Percentiles rank a stretch among this genome's conserved stretches.
phyloP scores from a whole-genome alignment of 2,797 vertebrate genomes.

The Oreonectes daqikongensis region DNA sequence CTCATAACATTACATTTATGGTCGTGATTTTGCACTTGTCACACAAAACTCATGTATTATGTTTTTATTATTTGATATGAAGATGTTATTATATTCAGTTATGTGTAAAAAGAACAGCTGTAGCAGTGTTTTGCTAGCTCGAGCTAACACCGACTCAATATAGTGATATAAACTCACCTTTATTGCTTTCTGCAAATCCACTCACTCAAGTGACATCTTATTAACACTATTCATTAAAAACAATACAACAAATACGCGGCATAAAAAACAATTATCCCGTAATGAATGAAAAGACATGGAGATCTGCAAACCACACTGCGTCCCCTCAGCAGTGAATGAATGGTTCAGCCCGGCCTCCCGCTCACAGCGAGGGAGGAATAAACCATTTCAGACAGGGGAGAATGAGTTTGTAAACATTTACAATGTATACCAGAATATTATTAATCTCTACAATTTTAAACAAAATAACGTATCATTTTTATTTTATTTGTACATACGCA shows the following conservation, averaged over 20 bases:
- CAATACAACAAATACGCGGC: background rate
- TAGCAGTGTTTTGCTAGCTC: conserved; percentile 34
- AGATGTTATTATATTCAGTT: background rate
- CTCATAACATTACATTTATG: background rate
- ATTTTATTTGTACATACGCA: accelerated
- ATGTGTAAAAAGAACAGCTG: background rate
- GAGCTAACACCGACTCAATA: conserved; percentile 4
- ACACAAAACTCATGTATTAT: background rate
- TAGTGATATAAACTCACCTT: conserved; percentile 15
- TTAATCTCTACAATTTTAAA: too few relatives aligned
- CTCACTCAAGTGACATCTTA: background rate
- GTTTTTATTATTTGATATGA: background rate
- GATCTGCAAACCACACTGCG: background rate
- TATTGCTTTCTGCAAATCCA: conserved; percentile 13
- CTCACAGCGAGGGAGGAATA: background rate
- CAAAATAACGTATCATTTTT: accelerated
- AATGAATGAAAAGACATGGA: conserved; percentile 9
- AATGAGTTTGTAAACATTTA: background rate
- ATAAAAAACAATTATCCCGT: background rate
- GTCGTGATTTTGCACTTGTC: background rate
- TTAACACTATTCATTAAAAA: background rate
- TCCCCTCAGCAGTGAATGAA: conserved; percentile 14
- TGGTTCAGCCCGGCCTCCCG: conserved; percentile 18
- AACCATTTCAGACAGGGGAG: background rate
- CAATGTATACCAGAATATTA: background rate